Percentiles rank a stretch among this genome's conserved stretches.
These are phyloP conservation scores for Sclerodermus sp. DNA, from an alignment of 2,888 invertebrate species.

Conservation along the genomic window DNA sequence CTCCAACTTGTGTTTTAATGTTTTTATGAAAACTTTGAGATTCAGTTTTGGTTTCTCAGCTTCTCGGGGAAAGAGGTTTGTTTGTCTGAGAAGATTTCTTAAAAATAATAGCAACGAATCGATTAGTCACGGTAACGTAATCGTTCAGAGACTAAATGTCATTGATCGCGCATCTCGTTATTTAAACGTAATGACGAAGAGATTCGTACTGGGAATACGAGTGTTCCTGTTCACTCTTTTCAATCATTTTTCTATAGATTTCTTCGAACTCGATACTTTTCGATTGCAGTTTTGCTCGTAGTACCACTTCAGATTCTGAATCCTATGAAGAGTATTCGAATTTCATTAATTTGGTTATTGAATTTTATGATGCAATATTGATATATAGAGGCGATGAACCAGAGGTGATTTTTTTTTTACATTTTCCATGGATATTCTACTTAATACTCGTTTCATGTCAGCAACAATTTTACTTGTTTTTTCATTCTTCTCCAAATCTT, in stretches of 20 bases:
- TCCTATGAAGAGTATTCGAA: too few species aligned
- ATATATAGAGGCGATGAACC: constrained; percentile 25
- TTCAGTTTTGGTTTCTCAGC: constrained; percentile 17
- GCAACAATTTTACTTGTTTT: constrained; percentile 34
- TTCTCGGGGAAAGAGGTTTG: constrained; percentile 21
- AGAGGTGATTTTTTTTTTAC: constrained; percentile 24
- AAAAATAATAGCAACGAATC: too few species aligned
- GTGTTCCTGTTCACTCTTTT: constrained; percentile 17
- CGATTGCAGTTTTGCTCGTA: constrained; percentile 29
- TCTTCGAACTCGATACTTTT: constrained; percentile 29
- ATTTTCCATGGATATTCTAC: constrained; percentile 27
- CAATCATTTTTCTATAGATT: constrained; percentile 32
- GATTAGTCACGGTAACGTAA: too few species aligned
- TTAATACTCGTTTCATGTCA: constrained; percentile 37
- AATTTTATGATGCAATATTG: too few species aligned
- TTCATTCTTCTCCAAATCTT: constrained; percentile 31
- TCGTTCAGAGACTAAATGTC: too few species aligned
- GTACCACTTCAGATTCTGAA: constrained; percentile 27
- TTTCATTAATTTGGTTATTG: too few species aligned
- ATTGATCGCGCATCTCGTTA: too few species aligned
- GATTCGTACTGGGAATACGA: constrained; percentile 31
- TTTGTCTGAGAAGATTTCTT: too few species aligned
- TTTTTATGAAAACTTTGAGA: constrained; percentile 11
- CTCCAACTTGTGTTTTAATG: constrained; percentile 16
- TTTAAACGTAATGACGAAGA: too few species aligned